Percentiles rank a stretch among this genome's conserved stretches.
Evolutionary conservation across 2,797 vertebrate genomes (phyloP).

Genomic region (Mus caroli): DNA sequence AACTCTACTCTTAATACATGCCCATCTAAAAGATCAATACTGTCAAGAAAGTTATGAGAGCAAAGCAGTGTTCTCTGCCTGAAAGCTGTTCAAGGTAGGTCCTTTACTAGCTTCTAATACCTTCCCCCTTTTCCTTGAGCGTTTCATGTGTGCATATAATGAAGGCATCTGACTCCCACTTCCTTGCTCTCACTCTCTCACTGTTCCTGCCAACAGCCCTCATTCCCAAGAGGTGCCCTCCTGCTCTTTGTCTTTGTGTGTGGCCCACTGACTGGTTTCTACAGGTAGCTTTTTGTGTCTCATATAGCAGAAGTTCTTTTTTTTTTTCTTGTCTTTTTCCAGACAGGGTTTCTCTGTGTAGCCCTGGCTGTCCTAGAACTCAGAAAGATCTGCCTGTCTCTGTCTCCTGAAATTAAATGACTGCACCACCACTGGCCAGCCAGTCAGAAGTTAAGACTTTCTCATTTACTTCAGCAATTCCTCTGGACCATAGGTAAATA

Average conservation of each 20-base stretch:
- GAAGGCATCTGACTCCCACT: background rate
- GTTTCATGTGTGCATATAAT: background rate
- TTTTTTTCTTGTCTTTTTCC: background rate
- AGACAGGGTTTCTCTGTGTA: background rate
- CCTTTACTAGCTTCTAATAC: background rate
- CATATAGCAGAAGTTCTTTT: background rate
- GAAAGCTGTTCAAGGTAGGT: background rate
- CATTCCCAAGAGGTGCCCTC: background rate
- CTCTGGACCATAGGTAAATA: background rate
- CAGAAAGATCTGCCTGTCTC: background rate
- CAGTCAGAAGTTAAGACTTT: background rate
- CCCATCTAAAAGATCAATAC: slow-evolving; percentile 7
- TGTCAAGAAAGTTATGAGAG: slow-evolving; percentile 8
- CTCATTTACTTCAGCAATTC: background rate
- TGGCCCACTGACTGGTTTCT: background rate
- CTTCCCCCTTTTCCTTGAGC: background rate
- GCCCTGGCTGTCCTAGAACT: background rate
- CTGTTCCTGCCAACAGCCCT: background rate
- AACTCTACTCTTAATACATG: background rate
- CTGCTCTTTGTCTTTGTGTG: background rate
- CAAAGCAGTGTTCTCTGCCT: slow-evolving; percentile 32
- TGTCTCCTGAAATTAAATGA: background rate
- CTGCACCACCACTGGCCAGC: background rate
- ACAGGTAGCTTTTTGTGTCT: background rate
- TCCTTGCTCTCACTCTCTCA: background rate